Evolutionary conservation across 2,888 invertebrate species (phyloP), one percentile per base, ranked within the genome.

Genomic region (Herminia tarsipennalis): DNA sequence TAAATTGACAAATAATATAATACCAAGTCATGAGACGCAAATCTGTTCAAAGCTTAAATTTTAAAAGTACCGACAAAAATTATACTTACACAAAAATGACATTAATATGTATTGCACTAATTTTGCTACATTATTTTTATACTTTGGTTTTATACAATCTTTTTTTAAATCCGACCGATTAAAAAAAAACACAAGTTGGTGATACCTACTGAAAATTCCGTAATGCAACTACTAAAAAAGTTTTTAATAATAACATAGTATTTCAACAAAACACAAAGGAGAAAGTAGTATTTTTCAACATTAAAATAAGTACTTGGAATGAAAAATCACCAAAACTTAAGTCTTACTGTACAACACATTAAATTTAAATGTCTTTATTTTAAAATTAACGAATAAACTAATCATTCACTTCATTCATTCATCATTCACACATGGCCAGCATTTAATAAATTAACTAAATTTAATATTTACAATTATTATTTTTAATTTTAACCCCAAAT

Each of bases 361-460:
- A 12, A 13, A n/a, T 32, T 12, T 39, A n/a, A n/a, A n/a, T 35
- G 59, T 58, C 53, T 58, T 63, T 64, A n/a, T n/a, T n/a, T n/a
- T n/a, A n/a, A n/a, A n/a, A n/a, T n/a, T 53, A 29, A 18, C 17
- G 27, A 41, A 30, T 32, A 43, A 42, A 10, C 30, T 25, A 39
- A 34, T 20, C 44, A 56, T 57, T 56, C 44, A 28, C 46, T 64
- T 54, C 45, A 24, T 52, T 55, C 53, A 46, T 44, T 55, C 54
- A 39, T 45, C 48, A 24, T 32, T 1, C 32, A 41, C 5, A 35
- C 35, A 60, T 56, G 62, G 58, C 58, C 57, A 55, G 56, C 57
- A 56, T 58, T 57, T 41, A 70, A 71, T 72, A 68, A 73, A 63
- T 70, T 60, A 70, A 49, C 6, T 41, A 43, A 36, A 36, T 46